These are phyloP conservation scores for Austrofundulus limnaeus DNA, from an alignment of 2,113 vertebrate genomes.

Conservation along the genomic window DNA sequence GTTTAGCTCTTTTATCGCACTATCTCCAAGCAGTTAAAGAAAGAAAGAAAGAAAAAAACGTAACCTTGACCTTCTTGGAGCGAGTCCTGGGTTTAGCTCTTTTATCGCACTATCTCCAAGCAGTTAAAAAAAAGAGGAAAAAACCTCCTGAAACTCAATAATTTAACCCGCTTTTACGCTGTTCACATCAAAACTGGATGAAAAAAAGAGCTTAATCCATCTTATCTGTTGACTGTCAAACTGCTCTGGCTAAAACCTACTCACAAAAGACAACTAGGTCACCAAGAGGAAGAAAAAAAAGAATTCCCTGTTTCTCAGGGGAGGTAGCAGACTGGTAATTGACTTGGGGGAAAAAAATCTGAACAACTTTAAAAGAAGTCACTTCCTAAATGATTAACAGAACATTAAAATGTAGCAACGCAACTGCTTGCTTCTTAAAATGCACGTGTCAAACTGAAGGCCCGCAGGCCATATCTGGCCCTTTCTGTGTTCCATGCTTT, in stretches of 20 bases:
- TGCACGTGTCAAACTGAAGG: too few relatives aligned
- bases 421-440: too few relatives aligned
- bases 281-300: slow-evolving; percentile 73
- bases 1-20: slow-evolving; percentile 80
- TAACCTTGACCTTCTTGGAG: slow-evolving; percentile 79
- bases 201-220: slow-evolving; percentile 85
- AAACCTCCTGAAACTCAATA: slow-evolving; percentile 82
- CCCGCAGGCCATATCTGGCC: too few relatives aligned
- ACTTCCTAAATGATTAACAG: slow-evolving; percentile 48
- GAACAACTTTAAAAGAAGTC: slow-evolving; percentile 62
- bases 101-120: slow-evolving; percentile 82
- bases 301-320: slow-evolving; percentile 75
- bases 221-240: slow-evolving; percentile 89
- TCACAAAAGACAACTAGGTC: slow-evolving; percentile 88
- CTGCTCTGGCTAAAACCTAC: slow-evolving; percentile 85
- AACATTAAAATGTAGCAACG: slow-evolving; percentile 28
- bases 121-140: slow-evolving; percentile 75
- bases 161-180: slow-evolving; percentile 86
- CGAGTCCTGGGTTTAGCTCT: slow-evolving; percentile 77
- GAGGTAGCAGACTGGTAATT: slow-evolving; percentile 82
- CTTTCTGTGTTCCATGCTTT: too few relatives aligned
- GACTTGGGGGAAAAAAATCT: slow-evolving; percentile 71
- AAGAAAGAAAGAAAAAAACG: too few relatives aligned
- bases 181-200: slow-evolving; percentile 86
- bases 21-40: slow-evolving; percentile 85